Base-by-base conservation (phyloP, 2,797 vertebrate species). In the Pseudochirops corinnae region DNA sequence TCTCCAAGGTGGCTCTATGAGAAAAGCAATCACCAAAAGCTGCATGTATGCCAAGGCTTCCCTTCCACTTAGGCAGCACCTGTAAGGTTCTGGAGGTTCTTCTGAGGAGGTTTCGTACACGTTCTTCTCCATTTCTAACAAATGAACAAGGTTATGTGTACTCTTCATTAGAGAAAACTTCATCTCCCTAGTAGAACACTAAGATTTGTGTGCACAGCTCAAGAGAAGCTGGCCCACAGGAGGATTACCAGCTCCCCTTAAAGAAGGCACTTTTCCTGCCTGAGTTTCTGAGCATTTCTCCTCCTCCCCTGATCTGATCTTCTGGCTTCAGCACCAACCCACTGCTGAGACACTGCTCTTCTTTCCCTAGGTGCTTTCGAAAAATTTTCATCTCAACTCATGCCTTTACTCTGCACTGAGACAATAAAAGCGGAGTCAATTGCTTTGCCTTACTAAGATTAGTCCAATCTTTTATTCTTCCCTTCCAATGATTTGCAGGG, bases 191-290 rank as follows among this genome's bases (percentile, higher is more conserved):
- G 14, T 87, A 95, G 29, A 93, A 91, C 56, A 91, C 90, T 67
- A 67, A 67, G 74, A 87, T 50, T 26, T 87, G 4, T 87, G 39
- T 50, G 39, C 24, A 46, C 74, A 46, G 16, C 50, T 87, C 21
- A 52, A 56, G 82, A 5, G 55, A 46, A 26, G 39, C 74, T 92
- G 24, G 26, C 33, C 29, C 58, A 93, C 52, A 33, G 0, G n/a
- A 53, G 94, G 87, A 92, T 87, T 46, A 91, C 91, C 46, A 24
- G 58, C 46, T 52, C 52, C 52, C 52, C 52, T 52, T 0, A 53
- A 97, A 96, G 95, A 92, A 82, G 7, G 58, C 24, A 11, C 21
- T 13, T 92, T 74, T 91, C 94, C 62, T 97, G 92, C 56, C 67
- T 91, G 33, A 5, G 16, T 53, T 13, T 53, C 90, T 90, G 1